Evolutionary conservation across 2,797 vertebrate species (phyloP), one percentile per base, ranked within the genome.

Genomic region (Propithecus deckenii): DNA sequence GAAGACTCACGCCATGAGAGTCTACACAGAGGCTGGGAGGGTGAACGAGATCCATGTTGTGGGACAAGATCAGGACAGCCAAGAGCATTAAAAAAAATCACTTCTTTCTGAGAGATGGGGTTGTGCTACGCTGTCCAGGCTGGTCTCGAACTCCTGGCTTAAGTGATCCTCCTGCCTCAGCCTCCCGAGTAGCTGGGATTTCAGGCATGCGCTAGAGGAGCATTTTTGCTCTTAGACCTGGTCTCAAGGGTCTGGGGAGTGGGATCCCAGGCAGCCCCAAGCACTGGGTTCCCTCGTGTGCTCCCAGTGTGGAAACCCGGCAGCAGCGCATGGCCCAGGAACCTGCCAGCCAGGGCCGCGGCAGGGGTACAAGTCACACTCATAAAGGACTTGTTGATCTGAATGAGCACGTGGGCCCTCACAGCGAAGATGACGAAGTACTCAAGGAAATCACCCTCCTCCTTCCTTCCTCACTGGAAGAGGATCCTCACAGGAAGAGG

Each of bases 281-380:
- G n/a, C 12, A 50, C 13, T 10, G 9, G 67, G n/a, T 38, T 76
- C 57, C 79, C 81, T 32, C 28, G 43, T 4, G n/a, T 22, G 48
- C 13, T 84, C 75, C 76, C n/a, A 20, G 48, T 25, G 43, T 35
- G 46, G 38, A 80, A 17, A 79, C 78, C 17, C 9, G 85, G 35
- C 15, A 65, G 52, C 12, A 69, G 63, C 0, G 35, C 11, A 23
- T 3, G 17, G 35, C 85, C 52, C 0, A 4, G 52, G 50, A 72
- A 41, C 6, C 5, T 59, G 30, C 2, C 1, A 52, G 55, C 14
- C 18, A 35, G 38, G 25, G 86, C 17, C 0, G 1, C 15, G 22
- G 28, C 22, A 18, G 14, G 12, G 13, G 7, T 12, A 28, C 11
- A 22, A 55, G 55, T 57, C 55, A 4, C 55, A 23, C 55, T 57